Evolutionary conservation across 53 echinoderm and acorn worm genomes (phyloP), one percentile per base, ranked within the genome.

Genomic region (Henricia sp.): DNA sequence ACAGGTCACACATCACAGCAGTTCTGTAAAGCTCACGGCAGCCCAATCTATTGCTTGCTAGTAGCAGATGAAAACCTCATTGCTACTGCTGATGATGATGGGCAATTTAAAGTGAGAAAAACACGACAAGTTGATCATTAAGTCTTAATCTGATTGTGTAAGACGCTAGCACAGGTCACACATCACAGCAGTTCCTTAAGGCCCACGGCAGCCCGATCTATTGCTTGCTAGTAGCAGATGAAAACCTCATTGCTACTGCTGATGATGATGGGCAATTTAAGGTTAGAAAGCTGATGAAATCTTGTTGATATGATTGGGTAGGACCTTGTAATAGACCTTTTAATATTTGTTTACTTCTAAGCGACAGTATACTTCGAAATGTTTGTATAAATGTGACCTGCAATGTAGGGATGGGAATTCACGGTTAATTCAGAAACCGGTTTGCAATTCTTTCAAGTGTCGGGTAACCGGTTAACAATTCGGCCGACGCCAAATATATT

Each of bases 21-120:
- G 28, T 84, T 92, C 16, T 60, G 66, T n/a, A 94, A 90, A 43
- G 97, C 94, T 25, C 97, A 96, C 65, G 90, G 86, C 13, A 74
- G 52, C 38, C 83, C 94, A 8, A 70, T 96, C 23, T 96, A 93
- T 84, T 86, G 76, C 43, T 37, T 94, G 27, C 85, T 90, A 2
- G 88, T 96, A 5, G 88, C 90, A 37, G 90, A 90, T 54, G 92
- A 89, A 25, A 92, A 94, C 33, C 72, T 91, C 37, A 42, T 96
- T 3, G 97, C 94, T 16, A 96, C 94, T 0, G 97, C 94, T 6
- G 97, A 96, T 50, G 97, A 96, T 51, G 94, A 96, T 17, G 97
- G 97, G 1, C 87, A 82, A 35, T 70, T 96, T 27, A 94, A 96
- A 88, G 97, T 96, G 29, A 82, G 88, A 32, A 17, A 30, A 12